A percentile compares a stretch with the other conserved stretches of the same genome.
Evolutionary conservation across 2,888 invertebrate species (phyloP).

Genomic region (Apeira syringaria): DNA sequence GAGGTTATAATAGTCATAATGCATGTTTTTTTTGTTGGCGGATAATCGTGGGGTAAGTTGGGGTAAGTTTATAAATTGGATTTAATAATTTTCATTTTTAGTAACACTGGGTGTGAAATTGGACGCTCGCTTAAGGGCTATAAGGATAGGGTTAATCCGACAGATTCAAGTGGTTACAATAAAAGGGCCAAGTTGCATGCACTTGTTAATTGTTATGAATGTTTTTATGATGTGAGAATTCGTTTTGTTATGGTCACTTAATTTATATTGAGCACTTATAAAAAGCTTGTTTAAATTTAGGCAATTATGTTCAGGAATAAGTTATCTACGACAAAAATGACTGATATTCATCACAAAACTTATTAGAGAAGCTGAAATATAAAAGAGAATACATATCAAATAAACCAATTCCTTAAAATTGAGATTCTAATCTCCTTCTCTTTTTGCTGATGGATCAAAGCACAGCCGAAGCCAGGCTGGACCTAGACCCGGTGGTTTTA

Average conservation of each 20-base stretch:
- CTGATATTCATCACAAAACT: too few species aligned
- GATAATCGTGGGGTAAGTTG: slow-evolving; percentile 70
- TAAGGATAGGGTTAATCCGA: slow-evolving; percentile 68
- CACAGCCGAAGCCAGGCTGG: too few species aligned
- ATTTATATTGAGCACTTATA: background rate
- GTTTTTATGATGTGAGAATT: slow-evolving; percentile 16
- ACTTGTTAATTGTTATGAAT: slow-evolving; percentile 33
- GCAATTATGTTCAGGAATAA: too few species aligned
- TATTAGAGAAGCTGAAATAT: too few species aligned
- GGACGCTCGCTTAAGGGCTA: slow-evolving; percentile 73
- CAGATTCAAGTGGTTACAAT: slow-evolving; percentile 48
- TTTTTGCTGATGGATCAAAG: too few species aligned
- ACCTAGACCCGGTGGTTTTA: too few species aligned
- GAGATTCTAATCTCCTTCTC: too few species aligned
- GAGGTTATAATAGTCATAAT: slow-evolving; percentile 79
- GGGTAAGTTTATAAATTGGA: slow-evolving; percentile 76
- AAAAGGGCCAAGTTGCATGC: slow-evolving; percentile 38
- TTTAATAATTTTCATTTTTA: slow-evolving; percentile 80
- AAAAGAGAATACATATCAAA: too few species aligned
- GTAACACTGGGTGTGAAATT: slow-evolving; percentile 80
- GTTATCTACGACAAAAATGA: too few species aligned
- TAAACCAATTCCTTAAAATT: too few species aligned
- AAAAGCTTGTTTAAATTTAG: background rate
- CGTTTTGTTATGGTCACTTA: slow-evolving; percentile 2
- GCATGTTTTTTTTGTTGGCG: slow-evolving; percentile 65